A percentile compares a stretch with the other conserved stretches of the same genome.
phyloP scores from a whole-genome alignment of 2,113 vertebrate genomes.

The Mesocricetus auratus region DNA sequence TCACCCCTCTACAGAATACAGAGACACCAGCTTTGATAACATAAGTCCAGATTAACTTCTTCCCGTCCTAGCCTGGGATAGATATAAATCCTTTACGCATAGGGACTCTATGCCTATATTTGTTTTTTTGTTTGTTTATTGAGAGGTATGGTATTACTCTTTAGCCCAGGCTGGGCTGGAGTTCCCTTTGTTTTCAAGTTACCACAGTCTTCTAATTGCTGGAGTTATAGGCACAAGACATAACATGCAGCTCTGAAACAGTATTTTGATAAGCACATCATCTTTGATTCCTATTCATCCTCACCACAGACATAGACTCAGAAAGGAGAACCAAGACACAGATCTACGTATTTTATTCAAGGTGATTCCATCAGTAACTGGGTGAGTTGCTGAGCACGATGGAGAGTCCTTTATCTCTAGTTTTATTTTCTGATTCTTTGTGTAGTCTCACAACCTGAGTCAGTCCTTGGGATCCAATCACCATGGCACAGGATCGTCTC shows the following conservation, averaged over 20 bases:
- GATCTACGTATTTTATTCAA: background rate
- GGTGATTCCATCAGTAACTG: background rate
- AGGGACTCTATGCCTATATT: background rate
- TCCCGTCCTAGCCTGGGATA: background rate
- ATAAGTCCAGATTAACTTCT: conserved; percentile 12
- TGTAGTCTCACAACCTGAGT: background rate
- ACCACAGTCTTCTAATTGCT: background rate
- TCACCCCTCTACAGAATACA: background rate
- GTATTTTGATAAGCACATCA: background rate
- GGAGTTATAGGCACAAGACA: background rate
- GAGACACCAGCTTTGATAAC: background rate
- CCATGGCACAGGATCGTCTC: background rate
- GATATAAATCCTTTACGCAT: background rate
- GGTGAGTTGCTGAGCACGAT: background rate
- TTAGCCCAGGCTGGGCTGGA: background rate
- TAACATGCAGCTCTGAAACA: background rate
- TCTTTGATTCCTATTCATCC: background rate
- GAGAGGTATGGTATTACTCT: background rate
- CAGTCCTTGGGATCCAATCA: background rate
- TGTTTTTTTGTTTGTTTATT: background rate
- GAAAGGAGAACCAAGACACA: background rate
- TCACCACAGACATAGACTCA: background rate
- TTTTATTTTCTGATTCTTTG: background rate
- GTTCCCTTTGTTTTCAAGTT: background rate
- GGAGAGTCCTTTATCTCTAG: background rate